Evolutionary conservation across 1,140 invertebrate species (phyloP), one percentile per base, ranked within the genome.

Genomic region (Atta cephalotes): DNA sequence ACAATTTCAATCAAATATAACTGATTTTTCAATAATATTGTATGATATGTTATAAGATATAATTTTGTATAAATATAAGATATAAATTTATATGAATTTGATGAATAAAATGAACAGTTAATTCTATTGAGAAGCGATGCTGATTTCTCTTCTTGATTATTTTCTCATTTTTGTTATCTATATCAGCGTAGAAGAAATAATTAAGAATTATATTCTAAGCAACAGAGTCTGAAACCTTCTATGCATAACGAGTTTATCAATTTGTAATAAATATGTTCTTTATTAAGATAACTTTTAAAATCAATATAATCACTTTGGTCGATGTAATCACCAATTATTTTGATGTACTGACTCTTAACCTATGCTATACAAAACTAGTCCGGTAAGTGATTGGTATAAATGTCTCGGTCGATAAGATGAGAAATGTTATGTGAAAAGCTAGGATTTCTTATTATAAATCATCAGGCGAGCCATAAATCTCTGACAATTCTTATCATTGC

Each of bases 331-430:
- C 39, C 56, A 72, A 74, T 74, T 25, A 84, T 45, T 82, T 18
- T 18, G 12, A 25, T 14, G 35, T 82, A 74, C 56, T 62, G n/a
- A 82, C 56, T 56, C 28, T 76, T 84, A 76, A 84, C 70, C 56
- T 0, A 63, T 39, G 45, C 39, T 18, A 56, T n/a, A 62, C 21
- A 63, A 84, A 84, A 84, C 80, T 76, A 39, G 53, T 82, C 25
- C 51, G 25, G 14, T 62, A 74, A 70, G 53, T 72, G 14, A 18
- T 35, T 60, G 70, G 18, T 25, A 51, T 84, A 49, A 74, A 62
- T 76, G 45, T 39, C n/a, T 45, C 39, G 45, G 25, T 35, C 6
- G 16, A 31, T 31, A 25, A 60, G 53, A 82, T n/a, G 25, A 84
- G 12, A 31, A 76, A 14, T 84, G 63, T 62, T 39, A 12, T n/a